phyloP scores from a whole-genome alignment of 2,888 invertebrate genomes.

The Deilephila porcellus region DNA sequence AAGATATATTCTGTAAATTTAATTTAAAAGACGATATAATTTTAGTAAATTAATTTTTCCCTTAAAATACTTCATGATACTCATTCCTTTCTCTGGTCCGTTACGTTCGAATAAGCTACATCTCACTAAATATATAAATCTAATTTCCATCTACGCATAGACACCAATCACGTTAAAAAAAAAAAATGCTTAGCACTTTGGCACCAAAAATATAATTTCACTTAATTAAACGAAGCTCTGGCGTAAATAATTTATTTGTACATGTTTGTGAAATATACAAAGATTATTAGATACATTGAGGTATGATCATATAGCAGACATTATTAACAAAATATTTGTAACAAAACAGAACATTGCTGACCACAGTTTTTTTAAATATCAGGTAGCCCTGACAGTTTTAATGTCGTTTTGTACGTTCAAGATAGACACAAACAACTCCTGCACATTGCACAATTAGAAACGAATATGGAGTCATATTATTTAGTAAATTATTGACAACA shows the following conservation, averaged over 20 bases:
- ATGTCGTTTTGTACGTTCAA: too few relatives aligned
- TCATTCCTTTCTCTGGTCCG: neutral
- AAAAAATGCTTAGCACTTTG: constrained; percentile 20
- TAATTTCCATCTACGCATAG: neutral
- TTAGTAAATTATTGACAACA: too few relatives aligned
- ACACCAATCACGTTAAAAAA: neutral
- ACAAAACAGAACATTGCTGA: too few relatives aligned
- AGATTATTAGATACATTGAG: neutral
- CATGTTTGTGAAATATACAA: neutral
- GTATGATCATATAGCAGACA: neutral
- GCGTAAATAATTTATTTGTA: too few relatives aligned
- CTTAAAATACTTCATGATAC: neutral
- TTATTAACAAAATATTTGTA: too few relatives aligned
- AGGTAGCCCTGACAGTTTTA: too few relatives aligned
- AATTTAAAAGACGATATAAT: neutral
- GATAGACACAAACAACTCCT: too few relatives aligned
- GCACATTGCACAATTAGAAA: too few relatives aligned
- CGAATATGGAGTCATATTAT: too few relatives aligned
- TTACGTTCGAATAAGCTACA: constrained; percentile 7
- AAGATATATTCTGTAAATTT: neutral
- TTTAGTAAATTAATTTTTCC: neutral
- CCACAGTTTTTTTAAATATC: too few relatives aligned
- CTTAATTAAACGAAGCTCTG: constrained; percentile 1
- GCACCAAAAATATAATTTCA: constrained; percentile 18
- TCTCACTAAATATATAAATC: neutral